Conservation (phyloP, 1,140 invertebrate species). For the Aleiodes sp. region DNA sequence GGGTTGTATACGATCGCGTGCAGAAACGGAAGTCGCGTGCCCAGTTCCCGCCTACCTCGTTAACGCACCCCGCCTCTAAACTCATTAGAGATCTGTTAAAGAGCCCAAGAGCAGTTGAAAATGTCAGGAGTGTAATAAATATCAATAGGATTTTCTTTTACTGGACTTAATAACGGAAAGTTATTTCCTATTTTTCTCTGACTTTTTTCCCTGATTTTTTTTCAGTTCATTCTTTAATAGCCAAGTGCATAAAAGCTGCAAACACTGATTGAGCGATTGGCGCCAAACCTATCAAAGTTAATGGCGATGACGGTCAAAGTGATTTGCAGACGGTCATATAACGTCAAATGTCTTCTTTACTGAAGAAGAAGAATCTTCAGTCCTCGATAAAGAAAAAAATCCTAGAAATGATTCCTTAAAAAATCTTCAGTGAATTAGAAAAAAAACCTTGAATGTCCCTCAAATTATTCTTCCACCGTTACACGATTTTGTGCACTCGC, state of each 20-base stretch:
- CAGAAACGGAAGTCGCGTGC: conserved; percentile 38
- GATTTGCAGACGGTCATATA: conserved; percentile 42
- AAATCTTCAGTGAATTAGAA: too few relatives aligned
- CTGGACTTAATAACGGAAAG: too few relatives aligned
- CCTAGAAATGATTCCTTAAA: too few relatives aligned
- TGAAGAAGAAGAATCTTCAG: too few relatives aligned
- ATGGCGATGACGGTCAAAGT: conserved; percentile 10
- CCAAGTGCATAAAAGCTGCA: conserved; percentile 34
- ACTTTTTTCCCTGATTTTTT: background rate
- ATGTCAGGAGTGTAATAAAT: conserved; percentile 7
- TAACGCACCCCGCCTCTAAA: conserved; percentile 32
- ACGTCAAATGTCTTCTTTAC: too few relatives aligned
- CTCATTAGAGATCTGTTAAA: conserved; percentile 24
- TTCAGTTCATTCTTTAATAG: background rate
- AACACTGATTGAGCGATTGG: conserved; percentile 48
- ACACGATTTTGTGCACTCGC: too few relatives aligned
- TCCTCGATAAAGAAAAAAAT: background rate
- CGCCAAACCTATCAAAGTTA: conserved; percentile 45
- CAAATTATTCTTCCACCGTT: too few relatives aligned
- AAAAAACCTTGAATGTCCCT: too few relatives aligned
- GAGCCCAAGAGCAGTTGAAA: background rate
- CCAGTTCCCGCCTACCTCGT: conserved; percentile 36
- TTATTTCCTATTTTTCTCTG: conserved; percentile 8
- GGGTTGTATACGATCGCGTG: conserved; percentile 25
- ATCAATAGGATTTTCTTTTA: too few relatives aligned